Percentiles rank a stretch among this genome's conserved stretches.
phyloP scores from a whole-genome alignment of 2,113 vertebrate species.

The Machaerirhynchus nigripectus region DNA sequence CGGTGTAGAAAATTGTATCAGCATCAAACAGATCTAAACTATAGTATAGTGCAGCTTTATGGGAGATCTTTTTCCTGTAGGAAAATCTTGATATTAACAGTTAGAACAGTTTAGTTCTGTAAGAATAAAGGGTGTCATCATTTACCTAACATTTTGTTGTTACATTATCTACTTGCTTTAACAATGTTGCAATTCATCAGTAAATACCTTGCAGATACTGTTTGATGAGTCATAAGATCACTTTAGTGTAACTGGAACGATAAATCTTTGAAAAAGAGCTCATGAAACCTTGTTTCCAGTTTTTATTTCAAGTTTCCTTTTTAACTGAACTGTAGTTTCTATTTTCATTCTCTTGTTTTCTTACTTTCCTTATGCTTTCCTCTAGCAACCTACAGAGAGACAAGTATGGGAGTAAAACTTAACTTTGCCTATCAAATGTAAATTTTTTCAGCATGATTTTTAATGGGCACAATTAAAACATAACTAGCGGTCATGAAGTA shows the following conservation, averaged over 20 bases:
- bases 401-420: slow-evolving; percentile 99
- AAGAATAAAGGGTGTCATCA: slow-evolving; percentile 33
- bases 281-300: slow-evolving; percentile 63
- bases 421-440: slow-evolving; percentile 99
- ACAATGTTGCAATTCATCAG: neutral
- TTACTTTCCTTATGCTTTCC: slow-evolving; percentile 93
- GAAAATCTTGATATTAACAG: slow-evolving; percentile 22
- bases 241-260: slow-evolving; percentile 46
- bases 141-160: slow-evolving; percentile 58
- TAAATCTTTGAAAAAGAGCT: slow-evolving; percentile 56
- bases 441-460: slow-evolving; percentile 99
- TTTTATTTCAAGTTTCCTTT: slow-evolving; percentile 70
- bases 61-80: slow-evolving; percentile 55
- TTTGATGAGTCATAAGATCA: slow-evolving; percentile 40
- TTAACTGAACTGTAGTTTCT: slow-evolving; percentile 81
- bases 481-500: slow-evolving; percentile 93
- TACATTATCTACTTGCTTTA: slow-evolving; percentile 36
- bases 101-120: slow-evolving; percentile 62
- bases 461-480: slow-evolving; percentile 93
- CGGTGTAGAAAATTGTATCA: slow-evolving; percentile 46
- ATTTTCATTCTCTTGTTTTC: slow-evolving; percentile 87
- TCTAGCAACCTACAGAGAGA: slow-evolving; percentile 99
- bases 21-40: slow-evolving; percentile 58
- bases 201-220: slow-evolving; percentile 48
- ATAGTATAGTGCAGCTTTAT: slow-evolving; percentile 88